A percentile compares a stretch with the other conserved stretches of the same genome.
phyloP scores from a whole-genome alignment of 1,140 invertebrate genomes.

The Patella vulgata region DNA sequence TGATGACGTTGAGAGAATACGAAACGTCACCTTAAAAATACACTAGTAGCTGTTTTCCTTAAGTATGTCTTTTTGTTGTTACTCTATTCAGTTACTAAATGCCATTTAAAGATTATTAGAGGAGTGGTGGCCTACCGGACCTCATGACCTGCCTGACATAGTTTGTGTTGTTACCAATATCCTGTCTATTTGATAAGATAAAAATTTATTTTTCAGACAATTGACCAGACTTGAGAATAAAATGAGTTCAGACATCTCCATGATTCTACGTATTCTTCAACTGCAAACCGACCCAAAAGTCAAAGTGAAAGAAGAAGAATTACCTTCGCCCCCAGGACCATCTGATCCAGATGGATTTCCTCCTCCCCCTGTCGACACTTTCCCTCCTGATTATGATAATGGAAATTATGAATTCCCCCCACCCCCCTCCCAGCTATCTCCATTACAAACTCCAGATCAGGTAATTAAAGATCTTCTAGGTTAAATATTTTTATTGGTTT shows the following conservation, averaged over 20 bases:
- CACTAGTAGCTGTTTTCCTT: too few relatives aligned
- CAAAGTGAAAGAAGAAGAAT: neutral
- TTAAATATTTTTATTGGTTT: neutral
- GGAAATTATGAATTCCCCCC: constrained; percentile 24
- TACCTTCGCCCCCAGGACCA: constrained; percentile 20
- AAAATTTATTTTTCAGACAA: constrained; percentile 56
- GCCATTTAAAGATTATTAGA: too few relatives aligned
- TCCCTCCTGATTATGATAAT: constrained; percentile 15
- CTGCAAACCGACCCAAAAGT: constrained; percentile 29
- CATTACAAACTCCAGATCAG: constrained; percentile 8
- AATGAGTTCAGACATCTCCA: constrained; percentile 59
- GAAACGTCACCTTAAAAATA: too few relatives aligned
- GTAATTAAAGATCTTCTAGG: neutral
- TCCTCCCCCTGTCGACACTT: constrained; percentile 26
- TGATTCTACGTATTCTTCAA: constrained; percentile 57
- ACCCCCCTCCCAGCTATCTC: constrained; percentile 16
- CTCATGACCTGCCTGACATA: too few relatives aligned
- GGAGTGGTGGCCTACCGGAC: too few relatives aligned
- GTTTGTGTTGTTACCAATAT: too few relatives aligned
- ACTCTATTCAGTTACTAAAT: too few relatives aligned
- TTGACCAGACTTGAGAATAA: constrained; percentile 59
- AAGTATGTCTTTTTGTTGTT: too few relatives aligned
- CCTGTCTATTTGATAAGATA: too few relatives aligned
- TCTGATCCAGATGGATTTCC: constrained; percentile 29
- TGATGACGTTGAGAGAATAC: too few relatives aligned